Evolutionary conservation across 2,113 vertebrate species (phyloP).

Genomic region (Chiloscyllium plagiosum): DNA sequence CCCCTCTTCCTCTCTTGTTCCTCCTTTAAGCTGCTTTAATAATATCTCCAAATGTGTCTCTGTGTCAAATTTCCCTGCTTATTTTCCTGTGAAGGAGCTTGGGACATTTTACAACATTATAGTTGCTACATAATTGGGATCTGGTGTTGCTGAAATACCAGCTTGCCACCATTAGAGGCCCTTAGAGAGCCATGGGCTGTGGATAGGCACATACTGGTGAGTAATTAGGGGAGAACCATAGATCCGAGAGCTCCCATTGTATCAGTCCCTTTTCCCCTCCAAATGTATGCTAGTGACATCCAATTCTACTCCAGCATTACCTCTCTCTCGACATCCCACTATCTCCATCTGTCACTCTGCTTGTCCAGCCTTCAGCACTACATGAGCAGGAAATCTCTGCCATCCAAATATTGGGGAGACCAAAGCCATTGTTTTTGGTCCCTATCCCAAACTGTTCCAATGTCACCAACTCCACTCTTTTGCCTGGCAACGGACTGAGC

Average conservation of each 20-base stretch:
- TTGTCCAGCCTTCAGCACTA: not conserved
- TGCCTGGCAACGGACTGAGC: not conserved
- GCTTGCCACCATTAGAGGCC: not conserved
- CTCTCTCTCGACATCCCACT: not conserved
- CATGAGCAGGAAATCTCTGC: not conserved
- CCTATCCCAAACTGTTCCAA: too few species aligned
- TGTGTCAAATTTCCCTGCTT: not conserved
- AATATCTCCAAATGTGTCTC: not conserved
- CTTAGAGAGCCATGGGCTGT: not conserved
- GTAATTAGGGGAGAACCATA: not conserved
- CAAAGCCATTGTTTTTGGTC: not conserved
- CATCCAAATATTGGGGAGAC: not conserved
- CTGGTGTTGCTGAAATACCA: not conserved
- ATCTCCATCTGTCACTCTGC: not conserved
- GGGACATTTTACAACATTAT: not conserved
- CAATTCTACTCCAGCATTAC: not conserved
- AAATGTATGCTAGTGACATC: not conserved
- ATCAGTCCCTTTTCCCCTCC: not conserved
- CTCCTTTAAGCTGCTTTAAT: not conserved
- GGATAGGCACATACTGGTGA: not conserved
- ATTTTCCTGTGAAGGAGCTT: not conserved
- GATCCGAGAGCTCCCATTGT: not conserved
- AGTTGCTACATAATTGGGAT: not conserved
- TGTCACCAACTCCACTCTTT: too few species aligned
- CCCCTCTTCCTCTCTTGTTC: not conserved